Evolutionary conservation across 2,797 vertebrate genomes (phyloP), one percentile per base, ranked within the genome.

Genomic region (Tenualosa thibaudeaui): DNA sequence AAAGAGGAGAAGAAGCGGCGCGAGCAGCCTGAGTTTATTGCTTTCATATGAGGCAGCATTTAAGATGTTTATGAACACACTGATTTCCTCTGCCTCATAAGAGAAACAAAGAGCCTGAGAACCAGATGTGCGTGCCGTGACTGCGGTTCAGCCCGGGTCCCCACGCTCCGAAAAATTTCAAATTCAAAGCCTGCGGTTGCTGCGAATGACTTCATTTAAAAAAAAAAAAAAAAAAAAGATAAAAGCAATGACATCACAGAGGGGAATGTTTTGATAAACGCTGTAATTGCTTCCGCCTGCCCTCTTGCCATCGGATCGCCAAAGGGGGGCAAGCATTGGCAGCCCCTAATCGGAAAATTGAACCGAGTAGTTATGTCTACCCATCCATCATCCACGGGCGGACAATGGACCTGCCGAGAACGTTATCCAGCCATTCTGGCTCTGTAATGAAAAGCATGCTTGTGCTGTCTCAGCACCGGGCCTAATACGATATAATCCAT

Each of bases 231-330:
- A 46, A 46, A 37, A 71, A 68, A 83, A 82, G 89, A 93, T 92
- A 90, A 92, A 93, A 88, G 86, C 71, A 68, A 84, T 92, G 92
- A 94, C 92, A 92, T 94, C 94, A 94, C 87, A 17, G 81, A 37
- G 37, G 37, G 62, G 88, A 89, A 86, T 90, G 90, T 91, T 94
- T 91, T 90, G 90, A 94, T 94, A 91, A 93, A 91, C 92, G 91
- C 88, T 88, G 84, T 94, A 94, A 94, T 94, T 93, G 91, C 91
- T 93, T 93, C 93, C 90, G 86, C 91, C 90, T 90, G 88, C 90
- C 85, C 54, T 90, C 89, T 31, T 91, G 89, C 87, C 90, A 88
- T 92, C 85, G 83, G 84, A 87, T 87, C 85, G 26, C 81, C 83
- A 84, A 81, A 85, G 82, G 85, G 31, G 81, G 85, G 83, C 62